Evolutionary conservation across 2,113 vertebrate species (phyloP).

Genomic region (Hyaena hyaena): DNA sequence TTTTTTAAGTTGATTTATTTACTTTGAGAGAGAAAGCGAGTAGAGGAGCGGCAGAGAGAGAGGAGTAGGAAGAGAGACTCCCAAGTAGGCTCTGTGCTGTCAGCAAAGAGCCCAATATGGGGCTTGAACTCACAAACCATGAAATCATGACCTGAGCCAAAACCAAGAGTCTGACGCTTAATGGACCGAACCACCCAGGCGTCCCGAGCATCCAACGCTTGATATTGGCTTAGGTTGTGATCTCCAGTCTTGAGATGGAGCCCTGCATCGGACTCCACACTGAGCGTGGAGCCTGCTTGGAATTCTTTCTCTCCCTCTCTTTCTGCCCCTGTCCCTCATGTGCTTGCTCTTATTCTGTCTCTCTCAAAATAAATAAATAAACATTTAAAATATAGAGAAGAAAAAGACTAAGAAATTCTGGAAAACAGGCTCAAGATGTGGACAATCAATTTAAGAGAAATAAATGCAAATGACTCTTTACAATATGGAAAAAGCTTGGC

Average conservation of each 20-base stretch:
- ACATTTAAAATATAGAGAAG: constrained; percentile 22
- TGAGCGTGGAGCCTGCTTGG: not conserved
- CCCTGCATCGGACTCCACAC: not conserved
- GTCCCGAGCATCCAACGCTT: not conserved
- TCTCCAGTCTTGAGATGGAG: not conserved
- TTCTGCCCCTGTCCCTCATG: not conserved
- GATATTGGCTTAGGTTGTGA: not conserved
- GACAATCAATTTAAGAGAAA: constrained; percentile 43
- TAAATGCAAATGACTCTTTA: constrained; percentile 11
- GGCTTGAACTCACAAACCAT: too few relatives aligned
- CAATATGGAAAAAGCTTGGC: not conserved
- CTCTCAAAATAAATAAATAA: not conserved
- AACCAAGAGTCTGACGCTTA: too few relatives aligned
- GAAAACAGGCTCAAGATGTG: not conserved
- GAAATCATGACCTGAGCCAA: too few relatives aligned
- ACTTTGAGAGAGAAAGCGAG: too few relatives aligned
- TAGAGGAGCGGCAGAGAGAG: too few relatives aligned
- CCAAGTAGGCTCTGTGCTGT: too few relatives aligned
- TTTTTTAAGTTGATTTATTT: too few relatives aligned
- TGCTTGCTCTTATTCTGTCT: not conserved
- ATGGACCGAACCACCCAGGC: too few relatives aligned
- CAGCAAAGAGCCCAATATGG: too few relatives aligned
- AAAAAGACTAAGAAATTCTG: constrained; percentile 12
- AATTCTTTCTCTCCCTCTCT: not conserved
- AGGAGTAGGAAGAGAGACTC: too few relatives aligned